Percentiles rank a stretch among this genome's conserved stretches.
phyloP scores from a whole-genome alignment of 2,888 invertebrate species.

The Azorinus chamasolen region DNA sequence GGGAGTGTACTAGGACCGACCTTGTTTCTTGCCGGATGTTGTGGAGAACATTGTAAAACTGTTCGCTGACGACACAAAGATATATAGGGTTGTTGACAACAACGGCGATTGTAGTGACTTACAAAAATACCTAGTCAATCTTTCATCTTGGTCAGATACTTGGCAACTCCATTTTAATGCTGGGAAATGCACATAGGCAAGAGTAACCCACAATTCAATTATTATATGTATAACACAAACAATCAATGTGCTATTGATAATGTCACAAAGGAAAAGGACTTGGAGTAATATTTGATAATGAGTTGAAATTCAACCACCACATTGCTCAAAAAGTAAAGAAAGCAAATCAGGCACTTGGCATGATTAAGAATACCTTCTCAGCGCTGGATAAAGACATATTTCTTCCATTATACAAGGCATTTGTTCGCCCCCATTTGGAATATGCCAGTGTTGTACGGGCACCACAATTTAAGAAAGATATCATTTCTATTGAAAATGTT shows the following conservation, averaged over 20 bases:
- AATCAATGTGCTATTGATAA: no score
- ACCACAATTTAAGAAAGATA: conserved; percentile 4
- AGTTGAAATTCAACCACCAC: not conserved
- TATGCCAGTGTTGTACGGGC: no score
- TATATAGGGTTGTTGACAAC: not conserved
- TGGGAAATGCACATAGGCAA: conserved; percentile 2
- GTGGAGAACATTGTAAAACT: not conserved
- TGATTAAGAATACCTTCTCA: no score
- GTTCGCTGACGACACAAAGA: conserved; percentile 22
- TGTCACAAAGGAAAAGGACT: not conserved
- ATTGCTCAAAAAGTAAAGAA: not conserved
- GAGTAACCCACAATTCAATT: not conserved
- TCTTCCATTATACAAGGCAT: conserved; percentile 14
- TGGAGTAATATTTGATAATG: not conserved
- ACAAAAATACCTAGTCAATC: not conserved
- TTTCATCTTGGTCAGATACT: not conserved
- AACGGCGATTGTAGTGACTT: not conserved
- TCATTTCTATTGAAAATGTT: conserved; percentile 17
- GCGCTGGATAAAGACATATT: conserved; percentile 19
- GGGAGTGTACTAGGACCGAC: conserved; percentile 6
- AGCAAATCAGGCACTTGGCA: not conserved
- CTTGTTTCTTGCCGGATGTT: conserved; percentile 14
- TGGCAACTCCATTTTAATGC: conserved; percentile 4
- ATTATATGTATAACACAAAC: not conserved
- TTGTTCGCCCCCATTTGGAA: no score